These are phyloP conservation scores for Papilio demoleus DNA, from an alignment of 2,888 invertebrate genomes.

Conservation along the genomic window DNA sequence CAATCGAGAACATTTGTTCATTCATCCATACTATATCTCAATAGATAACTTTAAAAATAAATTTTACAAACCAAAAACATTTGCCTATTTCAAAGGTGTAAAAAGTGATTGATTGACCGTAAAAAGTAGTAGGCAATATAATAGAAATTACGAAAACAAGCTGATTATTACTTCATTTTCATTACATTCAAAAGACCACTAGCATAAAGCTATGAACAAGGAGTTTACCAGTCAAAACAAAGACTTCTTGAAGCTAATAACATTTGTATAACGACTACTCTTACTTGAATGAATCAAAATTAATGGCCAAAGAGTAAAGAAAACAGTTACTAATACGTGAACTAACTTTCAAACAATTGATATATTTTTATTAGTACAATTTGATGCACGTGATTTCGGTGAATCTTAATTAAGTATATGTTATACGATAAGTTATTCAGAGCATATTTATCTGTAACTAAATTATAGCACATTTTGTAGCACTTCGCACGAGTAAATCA, in stretches of 20 bases:
- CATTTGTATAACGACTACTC: no score
- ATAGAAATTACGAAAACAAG: no score
- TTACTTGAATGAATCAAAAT: no score
- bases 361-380: neutral
- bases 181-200: no score
- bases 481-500: conserved; percentile 41
- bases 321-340: neutral
- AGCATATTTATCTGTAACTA: conserved; percentile 40
- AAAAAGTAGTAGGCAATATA: no score
- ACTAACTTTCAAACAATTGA: conserved; percentile 7
- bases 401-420: conserved; percentile 32
- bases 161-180: no score
- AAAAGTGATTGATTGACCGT: no score
- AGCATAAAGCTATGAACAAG: no score
- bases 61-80: neutral
- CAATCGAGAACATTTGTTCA: conserved; percentile 63
- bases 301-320: neutral
- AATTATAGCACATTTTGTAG: conserved; percentile 42
- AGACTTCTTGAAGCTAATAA: no score
- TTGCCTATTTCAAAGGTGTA: neutral
- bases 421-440: conserved; percentile 29
- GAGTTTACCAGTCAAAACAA: no score
- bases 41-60: neutral
- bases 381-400: conserved; percentile 25
- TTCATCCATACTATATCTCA: conserved; percentile 54